Conservation (phyloP, 2,888 invertebrate genomes). For the Nipponacmea schrenckii region DNA sequence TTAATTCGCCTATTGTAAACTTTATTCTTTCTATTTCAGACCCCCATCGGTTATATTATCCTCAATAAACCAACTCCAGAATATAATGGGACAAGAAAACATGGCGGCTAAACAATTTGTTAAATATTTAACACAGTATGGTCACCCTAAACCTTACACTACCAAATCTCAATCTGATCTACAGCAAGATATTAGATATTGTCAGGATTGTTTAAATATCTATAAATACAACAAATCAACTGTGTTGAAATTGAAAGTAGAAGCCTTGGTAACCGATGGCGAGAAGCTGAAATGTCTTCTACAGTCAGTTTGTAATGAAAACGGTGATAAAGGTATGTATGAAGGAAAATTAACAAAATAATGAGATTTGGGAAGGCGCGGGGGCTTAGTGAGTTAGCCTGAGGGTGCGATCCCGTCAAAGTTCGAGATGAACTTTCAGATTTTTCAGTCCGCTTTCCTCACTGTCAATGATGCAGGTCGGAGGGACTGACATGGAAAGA, state of each 20-base stretch:
- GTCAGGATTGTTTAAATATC: slow-evolving; percentile 29
- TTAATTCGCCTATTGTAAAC: too few species aligned
- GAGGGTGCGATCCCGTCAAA: too few species aligned
- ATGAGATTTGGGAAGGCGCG: too few species aligned
- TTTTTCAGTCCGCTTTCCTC: too few species aligned
- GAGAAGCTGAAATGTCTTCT: not conserved
- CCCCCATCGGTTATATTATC: not conserved
- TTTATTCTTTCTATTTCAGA: too few species aligned
- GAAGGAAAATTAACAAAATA: too few species aligned
- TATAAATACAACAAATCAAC: slow-evolving; percentile 27
- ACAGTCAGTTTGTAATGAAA: not conserved
- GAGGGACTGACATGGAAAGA: too few species aligned
- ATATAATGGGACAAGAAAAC: slow-evolving; percentile 42
- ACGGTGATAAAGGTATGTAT: too few species aligned
- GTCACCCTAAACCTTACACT: slow-evolving; percentile 50
- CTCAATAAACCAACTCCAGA: slow-evolving; percentile 31
- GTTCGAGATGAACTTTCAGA: too few species aligned
- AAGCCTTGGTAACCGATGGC: slow-evolving; percentile 27
- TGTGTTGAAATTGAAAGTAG: slow-evolving; percentile 32
- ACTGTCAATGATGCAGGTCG: too few species aligned
- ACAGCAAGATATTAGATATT: slow-evolving; percentile 18
- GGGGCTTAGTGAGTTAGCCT: too few species aligned
- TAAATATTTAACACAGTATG: slow-evolving; percentile 42
- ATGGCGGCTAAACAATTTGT: slow-evolving; percentile 39
- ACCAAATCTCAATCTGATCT: slow-evolving; percentile 35